phyloP scores from a whole-genome alignment of 2,888 invertebrate species.

The Nomada hirtipes region DNA sequence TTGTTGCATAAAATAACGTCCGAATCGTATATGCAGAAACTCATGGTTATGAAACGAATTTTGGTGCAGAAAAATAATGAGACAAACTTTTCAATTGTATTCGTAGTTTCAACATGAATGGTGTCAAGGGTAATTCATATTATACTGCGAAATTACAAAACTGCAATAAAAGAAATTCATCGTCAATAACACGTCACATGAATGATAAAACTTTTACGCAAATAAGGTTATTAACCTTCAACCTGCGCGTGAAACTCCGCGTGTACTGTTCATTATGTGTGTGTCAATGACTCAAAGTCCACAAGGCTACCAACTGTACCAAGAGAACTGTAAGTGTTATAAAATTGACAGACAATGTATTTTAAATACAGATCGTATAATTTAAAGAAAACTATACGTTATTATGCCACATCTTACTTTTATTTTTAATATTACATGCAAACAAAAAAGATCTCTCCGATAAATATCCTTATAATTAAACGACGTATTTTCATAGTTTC shows the following conservation, averaged over 20 bases:
- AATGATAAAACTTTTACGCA: not conserved
- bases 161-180: not conserved
- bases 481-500: no score
- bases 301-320: slow-evolving; percentile 19
- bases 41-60: slow-evolving; percentile 71
- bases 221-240: not conserved
- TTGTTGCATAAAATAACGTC: slow-evolving; percentile 77
- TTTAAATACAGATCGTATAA: not conserved
- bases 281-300: not conserved
- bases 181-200: not conserved
- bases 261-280: not conserved
- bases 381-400: not conserved
- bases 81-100: no score
- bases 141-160: not conserved
- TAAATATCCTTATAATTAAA: not conserved
- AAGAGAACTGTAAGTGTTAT: not conserved
- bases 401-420: not conserved
- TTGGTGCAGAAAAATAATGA: no score
- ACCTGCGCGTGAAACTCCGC: not conserved
- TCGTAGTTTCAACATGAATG: not conserved
- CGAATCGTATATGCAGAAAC: slow-evolving; percentile 76
- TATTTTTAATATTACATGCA: not conserved
- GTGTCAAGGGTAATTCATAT: not conserved
- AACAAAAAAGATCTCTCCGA: not conserved
- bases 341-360: not conserved